These are phyloP conservation scores for Melitaea athalia DNA, from an alignment of 2,888 invertebrate species.

Conservation along the genomic window DNA sequence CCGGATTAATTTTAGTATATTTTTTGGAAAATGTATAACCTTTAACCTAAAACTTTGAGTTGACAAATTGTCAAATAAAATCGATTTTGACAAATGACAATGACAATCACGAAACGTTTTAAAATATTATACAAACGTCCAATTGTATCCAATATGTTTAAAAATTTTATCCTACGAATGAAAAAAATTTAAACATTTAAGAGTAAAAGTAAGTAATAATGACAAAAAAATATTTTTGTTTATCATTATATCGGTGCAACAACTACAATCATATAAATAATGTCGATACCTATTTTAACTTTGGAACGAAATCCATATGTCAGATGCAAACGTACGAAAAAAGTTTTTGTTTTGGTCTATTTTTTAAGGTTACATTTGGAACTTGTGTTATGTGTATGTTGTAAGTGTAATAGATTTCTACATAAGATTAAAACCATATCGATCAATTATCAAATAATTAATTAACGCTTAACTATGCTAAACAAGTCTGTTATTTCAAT, in stretches of 20 bases:
- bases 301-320: too few relatives aligned
- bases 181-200: too few relatives aligned
- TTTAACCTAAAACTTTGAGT: neutral
- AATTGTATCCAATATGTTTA: too few relatives aligned
- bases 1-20: neutral
- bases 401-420: neutral
- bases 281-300: too few relatives aligned
- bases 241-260: too few relatives aligned
- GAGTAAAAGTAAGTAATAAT: too few relatives aligned
- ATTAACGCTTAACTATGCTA: constrained; percentile 50
- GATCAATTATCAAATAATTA: too few relatives aligned
- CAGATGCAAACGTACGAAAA: too few relatives aligned
- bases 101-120: neutral
- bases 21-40: neutral
- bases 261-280: too few relatives aligned
- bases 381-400: neutral
- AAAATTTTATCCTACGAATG: too few relatives aligned
- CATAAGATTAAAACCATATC: neutral
- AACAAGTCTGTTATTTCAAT: constrained; percentile 44
- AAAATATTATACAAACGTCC: neutral
- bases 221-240: too few relatives aligned
- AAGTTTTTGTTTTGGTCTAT: too few relatives aligned
- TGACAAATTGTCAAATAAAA: neutral
- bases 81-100: neutral
- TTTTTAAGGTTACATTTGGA: neutral